Conservation (phyloP, 1,140 invertebrate genomes). For the Trichomalopsis sarcophagae region DNA sequence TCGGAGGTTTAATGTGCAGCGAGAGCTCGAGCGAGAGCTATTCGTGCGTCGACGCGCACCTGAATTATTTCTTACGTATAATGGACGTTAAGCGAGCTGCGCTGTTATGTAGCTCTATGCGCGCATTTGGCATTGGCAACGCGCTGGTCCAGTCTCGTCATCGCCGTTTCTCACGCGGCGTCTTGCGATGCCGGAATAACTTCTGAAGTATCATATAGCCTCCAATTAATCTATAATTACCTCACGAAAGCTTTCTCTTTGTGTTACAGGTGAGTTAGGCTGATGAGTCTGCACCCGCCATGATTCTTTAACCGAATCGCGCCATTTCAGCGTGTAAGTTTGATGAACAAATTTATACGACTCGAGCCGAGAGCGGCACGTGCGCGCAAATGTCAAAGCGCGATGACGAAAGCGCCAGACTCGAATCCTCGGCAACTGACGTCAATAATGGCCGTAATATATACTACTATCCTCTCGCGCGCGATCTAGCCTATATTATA, state of each 20-base stretch:
- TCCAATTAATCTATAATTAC: background rate
- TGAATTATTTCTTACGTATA: conserved; percentile 23
- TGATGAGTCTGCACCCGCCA: background rate
- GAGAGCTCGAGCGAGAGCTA: background rate
- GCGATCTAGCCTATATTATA: background rate
- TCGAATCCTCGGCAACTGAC: conserved; percentile 6
- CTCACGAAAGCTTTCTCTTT: background rate
- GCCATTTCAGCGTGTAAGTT: background rate
- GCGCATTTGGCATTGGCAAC: conserved; percentile 23
- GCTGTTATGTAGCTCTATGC: background rate
- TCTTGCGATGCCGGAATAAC: no score
- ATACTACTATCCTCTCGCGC: background rate
- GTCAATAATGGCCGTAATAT: conserved; percentile 5
- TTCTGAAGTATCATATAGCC: no score
- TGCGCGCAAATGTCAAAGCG: conserved; percentile 3
- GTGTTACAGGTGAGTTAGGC: conserved; percentile 10
- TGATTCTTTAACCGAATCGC: background rate
- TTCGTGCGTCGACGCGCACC: background rate
- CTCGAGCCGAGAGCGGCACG: background rate
- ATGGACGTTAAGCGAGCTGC: conserved; percentile 4
- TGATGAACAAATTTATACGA: background rate
- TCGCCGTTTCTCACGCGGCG: background rate
- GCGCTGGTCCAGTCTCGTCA: background rate
- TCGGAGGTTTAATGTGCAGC: background rate
- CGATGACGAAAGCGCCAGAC: background rate